Evolutionary conservation across 2,113 vertebrate species (phyloP).

Genomic region (Caracal caracal): DNA sequence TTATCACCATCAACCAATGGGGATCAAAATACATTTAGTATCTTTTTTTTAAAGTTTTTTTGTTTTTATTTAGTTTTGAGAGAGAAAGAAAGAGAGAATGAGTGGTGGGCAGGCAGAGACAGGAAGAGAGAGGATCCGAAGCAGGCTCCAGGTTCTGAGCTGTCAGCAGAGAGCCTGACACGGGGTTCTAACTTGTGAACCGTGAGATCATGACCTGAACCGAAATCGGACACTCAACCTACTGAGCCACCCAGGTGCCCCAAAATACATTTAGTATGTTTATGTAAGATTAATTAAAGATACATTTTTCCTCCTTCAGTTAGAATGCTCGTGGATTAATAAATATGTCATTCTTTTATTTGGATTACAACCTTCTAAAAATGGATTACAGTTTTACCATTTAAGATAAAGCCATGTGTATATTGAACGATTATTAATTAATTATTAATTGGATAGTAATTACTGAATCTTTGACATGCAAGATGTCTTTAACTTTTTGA

Average conservation of each 20-base stretch:
- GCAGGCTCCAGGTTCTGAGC: too few relatives aligned
- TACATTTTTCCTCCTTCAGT: neutral
- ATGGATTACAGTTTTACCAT: neutral
- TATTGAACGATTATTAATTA: neutral
- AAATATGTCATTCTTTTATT: neutral
- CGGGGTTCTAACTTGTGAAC: too few relatives aligned
- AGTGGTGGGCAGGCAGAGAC: too few relatives aligned
- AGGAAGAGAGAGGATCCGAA: too few relatives aligned
- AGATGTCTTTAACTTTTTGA: neutral
- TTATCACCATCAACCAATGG: neutral
- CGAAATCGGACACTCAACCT: too few relatives aligned
- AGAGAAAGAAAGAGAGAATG: too few relatives aligned
- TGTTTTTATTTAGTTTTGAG: too few relatives aligned
- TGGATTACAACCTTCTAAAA: neutral
- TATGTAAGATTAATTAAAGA: conserved; percentile 24
- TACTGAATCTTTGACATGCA: neutral
- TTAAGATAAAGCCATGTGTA: conserved; percentile 1
- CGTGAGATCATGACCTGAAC: too few relatives aligned
- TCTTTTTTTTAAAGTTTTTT: too few relatives aligned
- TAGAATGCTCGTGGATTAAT: neutral
- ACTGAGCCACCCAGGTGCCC: too few relatives aligned
- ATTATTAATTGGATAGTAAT: neutral
- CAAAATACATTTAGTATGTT: neutral
- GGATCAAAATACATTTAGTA: neutral
- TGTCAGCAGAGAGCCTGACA: too few relatives aligned